Evolutionary conservation across 1,140 invertebrate species (phyloP), one percentile per base, ranked within the genome.

Genomic region (Drosophila littoralis): DNA sequence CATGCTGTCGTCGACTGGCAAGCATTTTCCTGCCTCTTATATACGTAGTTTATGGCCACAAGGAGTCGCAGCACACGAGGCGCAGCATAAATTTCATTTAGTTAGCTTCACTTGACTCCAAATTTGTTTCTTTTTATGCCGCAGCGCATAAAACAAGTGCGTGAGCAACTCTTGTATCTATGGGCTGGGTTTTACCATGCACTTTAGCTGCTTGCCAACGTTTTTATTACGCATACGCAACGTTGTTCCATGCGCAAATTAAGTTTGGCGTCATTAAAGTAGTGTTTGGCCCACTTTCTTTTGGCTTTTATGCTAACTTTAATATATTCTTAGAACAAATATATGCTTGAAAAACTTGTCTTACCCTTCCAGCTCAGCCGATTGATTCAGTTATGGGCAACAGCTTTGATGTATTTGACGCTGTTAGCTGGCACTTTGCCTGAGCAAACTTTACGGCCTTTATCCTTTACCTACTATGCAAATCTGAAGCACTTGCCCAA

Each of bases 161-260:
- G 58, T 51, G 60, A 43, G 63, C 12, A 33, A 12, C 15, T 7
- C 12, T 22, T 15, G 9, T 43, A 7, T 42, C 15, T 13, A 33
- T 28, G 9, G 40, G 32, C 40, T 13, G n/a, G 15, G 22, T n/a
- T 3, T 22, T 12, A 1, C 10, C 9, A 7, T 48, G 42, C 54
- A 50, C 9, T 54, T 73, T 46, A 52, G 43, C 15, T 64, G 52
- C 74, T 75, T 72, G 45, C 40, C 76, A 57, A 71, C 61, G 61
- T 76, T 81, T 76, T 75, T 85, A 85, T 86, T 81, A 79, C 75
- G 74, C 64, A 86, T 85, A 86, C 82, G 81, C 78, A 58, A 33
- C 48, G 59, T 69, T 60, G 40, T 17, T 12, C 32, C 12, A n/a
- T 57, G 8, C 46, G 38, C 36, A 64, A 81, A 78, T 84, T 85